Evolutionary conservation across 2,888 invertebrate genomes (phyloP).

Genomic region (Drepana falcataria): DNA sequence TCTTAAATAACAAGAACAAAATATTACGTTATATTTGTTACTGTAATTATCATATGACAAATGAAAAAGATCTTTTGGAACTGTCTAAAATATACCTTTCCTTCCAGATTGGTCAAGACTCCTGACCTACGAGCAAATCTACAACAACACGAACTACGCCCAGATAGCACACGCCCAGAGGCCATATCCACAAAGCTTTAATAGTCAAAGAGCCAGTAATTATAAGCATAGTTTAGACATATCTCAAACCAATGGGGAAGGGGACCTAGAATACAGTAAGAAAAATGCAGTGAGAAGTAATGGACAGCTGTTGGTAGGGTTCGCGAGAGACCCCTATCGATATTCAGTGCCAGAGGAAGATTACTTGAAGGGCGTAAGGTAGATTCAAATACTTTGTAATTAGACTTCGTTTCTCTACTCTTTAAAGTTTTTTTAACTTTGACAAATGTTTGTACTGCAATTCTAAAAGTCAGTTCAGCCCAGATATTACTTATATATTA

Average conservation of each 20-base stretch:
- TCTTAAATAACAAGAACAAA: too few species aligned
- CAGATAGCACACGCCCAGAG: constrained; percentile 40
- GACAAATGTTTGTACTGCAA: too few species aligned
- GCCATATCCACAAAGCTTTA: constrained; percentile 34
- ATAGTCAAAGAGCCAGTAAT: constrained; percentile 20
- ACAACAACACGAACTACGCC: constrained; percentile 56
- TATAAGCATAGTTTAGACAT: constrained; percentile 25
- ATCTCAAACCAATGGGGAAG: constrained; percentile 42
- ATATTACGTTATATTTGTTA: too few species aligned
- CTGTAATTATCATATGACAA: too few species aligned
- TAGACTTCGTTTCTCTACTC: not conserved
- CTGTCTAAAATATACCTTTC: constrained; percentile 13
- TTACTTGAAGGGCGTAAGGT: constrained; percentile 62
- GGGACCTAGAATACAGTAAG: constrained; percentile 16
- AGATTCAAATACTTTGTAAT: constrained; percentile 10
- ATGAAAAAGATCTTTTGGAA: too few species aligned
- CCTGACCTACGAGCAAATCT: constrained; percentile 57
- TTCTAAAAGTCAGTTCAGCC: too few species aligned
- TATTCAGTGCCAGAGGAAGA: constrained; percentile 61
- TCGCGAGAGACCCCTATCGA: constrained; percentile 62
- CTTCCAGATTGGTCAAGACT: constrained; percentile 50
- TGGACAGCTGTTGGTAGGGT: constrained; percentile 51
- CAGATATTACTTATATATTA: too few species aligned
- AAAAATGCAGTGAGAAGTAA: constrained; percentile 21
- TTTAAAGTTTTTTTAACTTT: too few species aligned